Percentiles rank a stretch among this genome's conserved stretches.
These are phyloP conservation scores for Margaritifera margaritifera DNA, from an alignment of 2,888 invertebrate genomes.

Conservation along the genomic window DNA sequence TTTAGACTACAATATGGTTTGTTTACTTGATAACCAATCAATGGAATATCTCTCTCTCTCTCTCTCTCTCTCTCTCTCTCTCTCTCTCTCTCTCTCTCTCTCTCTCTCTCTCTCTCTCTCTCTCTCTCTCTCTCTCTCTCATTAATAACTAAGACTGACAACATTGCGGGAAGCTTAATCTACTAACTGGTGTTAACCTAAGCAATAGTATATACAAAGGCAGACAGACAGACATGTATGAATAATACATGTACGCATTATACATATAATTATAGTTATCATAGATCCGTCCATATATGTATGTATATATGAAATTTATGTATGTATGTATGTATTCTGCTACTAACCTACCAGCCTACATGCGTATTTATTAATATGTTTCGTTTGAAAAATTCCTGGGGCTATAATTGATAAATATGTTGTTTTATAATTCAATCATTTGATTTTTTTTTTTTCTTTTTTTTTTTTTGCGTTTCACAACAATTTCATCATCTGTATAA, in stretches of 20 bases:
- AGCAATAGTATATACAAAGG: background rate
- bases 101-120: constrained; percentile 11
- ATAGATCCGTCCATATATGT: too few species aligned
- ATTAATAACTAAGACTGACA: background rate
- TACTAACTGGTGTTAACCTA: background rate
- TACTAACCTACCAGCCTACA: background rate
- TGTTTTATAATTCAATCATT: too few species aligned
- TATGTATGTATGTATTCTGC: background rate
- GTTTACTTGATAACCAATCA: background rate
- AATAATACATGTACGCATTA: background rate
- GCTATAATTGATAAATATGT: background rate
- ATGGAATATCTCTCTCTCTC: constrained; percentile 11
- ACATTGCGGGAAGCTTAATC: background rate
- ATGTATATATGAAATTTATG: background rate
- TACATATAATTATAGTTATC: background rate
- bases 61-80: constrained; percentile 10
- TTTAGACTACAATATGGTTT: too few species aligned
- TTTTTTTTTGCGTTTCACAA: too few species aligned
- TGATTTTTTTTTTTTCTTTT: too few species aligned
- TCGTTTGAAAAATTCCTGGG: background rate
- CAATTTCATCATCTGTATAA: too few species aligned
- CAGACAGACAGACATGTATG: too few species aligned
- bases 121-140: constrained; percentile 5
- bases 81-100: constrained; percentile 11
- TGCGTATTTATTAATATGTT: background rate